Conservation (phyloP, 2,797 vertebrate species). For the Typhlichthys eigenmanni region DNA sequence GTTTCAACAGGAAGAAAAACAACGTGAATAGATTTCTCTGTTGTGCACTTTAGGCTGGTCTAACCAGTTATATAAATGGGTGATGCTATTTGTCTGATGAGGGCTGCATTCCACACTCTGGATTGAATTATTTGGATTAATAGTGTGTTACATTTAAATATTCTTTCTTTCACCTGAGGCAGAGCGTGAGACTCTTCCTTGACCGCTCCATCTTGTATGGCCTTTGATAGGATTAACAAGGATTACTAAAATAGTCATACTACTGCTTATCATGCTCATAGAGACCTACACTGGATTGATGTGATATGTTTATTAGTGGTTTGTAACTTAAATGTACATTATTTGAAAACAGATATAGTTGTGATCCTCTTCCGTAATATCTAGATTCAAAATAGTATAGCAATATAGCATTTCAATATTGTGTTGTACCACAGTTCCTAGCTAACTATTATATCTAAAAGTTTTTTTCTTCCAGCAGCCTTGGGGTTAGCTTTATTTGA, state of each 20-base stretch:
- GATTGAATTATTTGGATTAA: conserved; percentile 6
- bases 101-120: conserved; percentile 7
- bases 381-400: too few relatives aligned
- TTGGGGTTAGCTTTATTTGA: too few relatives aligned
- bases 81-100: conserved; percentile 20
- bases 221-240: conserved; percentile 72
- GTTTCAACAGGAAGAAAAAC: conserved; percentile 18
- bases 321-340: conserved; percentile 7
- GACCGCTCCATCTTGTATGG: conserved; percentile 40
- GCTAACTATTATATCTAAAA: too few relatives aligned
- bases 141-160: conserved; percentile 5
- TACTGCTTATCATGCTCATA: conserved; percentile 64
- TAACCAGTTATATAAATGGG: conserved; percentile 46
- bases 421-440: too few relatives aligned
- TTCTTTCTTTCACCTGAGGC: conserved; percentile 25
- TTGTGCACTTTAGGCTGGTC: conserved; percentile 36
- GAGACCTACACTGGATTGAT: conserved; percentile 14
- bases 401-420: too few relatives aligned
- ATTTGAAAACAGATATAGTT: conserved; percentile 7
- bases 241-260: conserved; percentile 74
- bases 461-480: too few relatives aligned
- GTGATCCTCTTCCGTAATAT: too few relatives aligned
- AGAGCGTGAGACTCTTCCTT: conserved; percentile 47
- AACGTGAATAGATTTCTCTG: conserved; percentile 50
- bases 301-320: conserved; percentile 24